phyloP scores from a whole-genome alignment of 2,797 vertebrate genomes.

The Nyctalus aviator region DNA sequence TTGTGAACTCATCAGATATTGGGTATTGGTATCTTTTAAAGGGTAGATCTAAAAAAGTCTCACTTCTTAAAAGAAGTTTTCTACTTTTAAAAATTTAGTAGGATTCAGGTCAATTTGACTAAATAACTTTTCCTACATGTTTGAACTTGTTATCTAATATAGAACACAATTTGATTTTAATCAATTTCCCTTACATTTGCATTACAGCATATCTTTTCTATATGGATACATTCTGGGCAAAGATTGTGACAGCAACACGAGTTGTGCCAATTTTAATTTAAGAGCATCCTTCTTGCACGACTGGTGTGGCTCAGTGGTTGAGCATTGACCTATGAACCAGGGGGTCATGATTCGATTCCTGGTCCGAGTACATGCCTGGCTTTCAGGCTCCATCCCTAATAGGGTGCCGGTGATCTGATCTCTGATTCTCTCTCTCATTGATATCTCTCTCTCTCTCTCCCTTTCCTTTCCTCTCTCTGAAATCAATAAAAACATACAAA shows the following conservation, averaged over 20 bases:
- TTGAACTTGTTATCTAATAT: not conserved
- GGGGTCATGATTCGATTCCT: too few species aligned
- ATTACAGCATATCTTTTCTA: not conserved
- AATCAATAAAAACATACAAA: too few species aligned
- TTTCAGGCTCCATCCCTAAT: too few species aligned
- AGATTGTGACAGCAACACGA: not conserved
- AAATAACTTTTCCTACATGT: not conserved
- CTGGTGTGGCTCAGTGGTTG: too few species aligned
- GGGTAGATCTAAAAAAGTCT: not conserved
- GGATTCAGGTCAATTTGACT: not conserved
- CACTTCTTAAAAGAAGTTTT: not conserved
- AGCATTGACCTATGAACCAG: too few species aligned
- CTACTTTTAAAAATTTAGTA: not conserved
- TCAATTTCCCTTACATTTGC: not conserved
- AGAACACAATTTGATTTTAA: not conserved
- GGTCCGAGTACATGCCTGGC: too few species aligned
- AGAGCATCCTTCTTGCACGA: not conserved
- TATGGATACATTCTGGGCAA: not conserved
- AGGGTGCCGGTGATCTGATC: too few species aligned
- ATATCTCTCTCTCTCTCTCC: too few species aligned
- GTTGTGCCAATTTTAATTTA: not conserved
- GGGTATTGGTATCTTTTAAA: constrained; percentile 17
- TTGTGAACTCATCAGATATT: not conserved
- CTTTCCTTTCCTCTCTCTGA: too few species aligned
- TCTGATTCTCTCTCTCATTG: too few species aligned